phyloP scores from a whole-genome alignment of 2,888 invertebrate species.

The Aromia moschata region DNA sequence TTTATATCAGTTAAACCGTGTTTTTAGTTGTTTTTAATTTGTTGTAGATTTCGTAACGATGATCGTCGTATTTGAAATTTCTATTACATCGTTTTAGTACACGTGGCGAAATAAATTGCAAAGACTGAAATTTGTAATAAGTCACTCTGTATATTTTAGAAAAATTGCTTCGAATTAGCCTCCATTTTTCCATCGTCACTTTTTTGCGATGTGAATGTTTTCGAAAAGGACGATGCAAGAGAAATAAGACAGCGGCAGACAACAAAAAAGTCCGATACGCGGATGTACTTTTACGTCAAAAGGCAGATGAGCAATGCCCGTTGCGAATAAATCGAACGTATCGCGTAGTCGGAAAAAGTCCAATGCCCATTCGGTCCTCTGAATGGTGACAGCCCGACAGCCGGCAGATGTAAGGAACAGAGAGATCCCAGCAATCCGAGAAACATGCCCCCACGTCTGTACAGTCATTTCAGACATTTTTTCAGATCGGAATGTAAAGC shows the following conservation, averaged over 20 bases:
- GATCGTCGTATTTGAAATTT: no score
- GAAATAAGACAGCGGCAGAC: slow-evolving; percentile 30
- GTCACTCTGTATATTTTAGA: no score
- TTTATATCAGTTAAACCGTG: no score
- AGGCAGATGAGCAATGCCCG: slow-evolving; percentile 41
- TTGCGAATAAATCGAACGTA: slow-evolving; percentile 42
- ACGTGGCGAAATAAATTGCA: no score
- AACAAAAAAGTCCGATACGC: slow-evolving; percentile 28
- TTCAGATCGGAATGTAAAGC: background rate
- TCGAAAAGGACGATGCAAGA: slow-evolving; percentile 20
- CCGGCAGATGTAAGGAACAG: slow-evolving; percentile 45
- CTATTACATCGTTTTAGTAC: no score
- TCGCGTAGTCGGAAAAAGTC: slow-evolving; percentile 35
- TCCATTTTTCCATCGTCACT: slow-evolving; percentile 18
- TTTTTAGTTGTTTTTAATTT: no score
- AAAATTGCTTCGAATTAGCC: no score
- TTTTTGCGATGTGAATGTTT: slow-evolving; percentile 1
- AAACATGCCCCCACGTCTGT: slow-evolving; percentile 20
- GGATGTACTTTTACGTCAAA: slow-evolving; percentile 40
- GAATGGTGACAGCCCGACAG: slow-evolving; percentile 44
- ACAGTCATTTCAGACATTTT: slow-evolving; percentile 21
- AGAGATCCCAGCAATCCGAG: slow-evolving; percentile 31
- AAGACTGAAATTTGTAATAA: no score
- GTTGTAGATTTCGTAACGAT: no score
- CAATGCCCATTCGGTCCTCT: slow-evolving; percentile 34